Base-by-base conservation (phyloP, 2,113 vertebrate genomes). In the Dissostichus mawsoni region DNA sequence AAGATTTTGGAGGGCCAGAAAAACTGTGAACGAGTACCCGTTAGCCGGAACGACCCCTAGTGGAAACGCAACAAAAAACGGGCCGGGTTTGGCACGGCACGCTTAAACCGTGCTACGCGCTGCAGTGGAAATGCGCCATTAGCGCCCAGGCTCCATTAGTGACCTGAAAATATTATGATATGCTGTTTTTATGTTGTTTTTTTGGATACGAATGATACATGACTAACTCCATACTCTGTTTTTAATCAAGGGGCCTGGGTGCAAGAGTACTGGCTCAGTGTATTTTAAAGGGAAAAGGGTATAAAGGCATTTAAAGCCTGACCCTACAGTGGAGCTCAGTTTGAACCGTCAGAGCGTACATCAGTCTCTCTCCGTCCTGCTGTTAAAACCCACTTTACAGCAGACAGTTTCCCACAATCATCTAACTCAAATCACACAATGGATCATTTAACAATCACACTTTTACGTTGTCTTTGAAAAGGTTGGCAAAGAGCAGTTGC, bases 241-340 rank as follows among this genome's bases (percentile, higher is more conserved):
- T 74, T 65, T 80, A 64, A 87, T 74, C 47, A 52, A 47, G 88
- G 87, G n/a, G 80, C 82, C 85, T 81, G 89, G 89, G 67, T 75
- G 75, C 63, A 11, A 82, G 80, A 84, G 81, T 20, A 1, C 17
- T 29, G 41, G 62, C 84, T 89, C 76, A 11, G 74, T 10, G 74
- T 74, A 51, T 85, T 86, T 95, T 94, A 95, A 95, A 94, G 93
- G 94, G 93, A 94, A 87, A 58, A 72, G 81, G 87, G 79, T 65
- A 3, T 51, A 12, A 77, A 81, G 69, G 78, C 74, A 41, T 10
- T 77, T 4, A 29, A 12, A 73, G 84, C 86, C 84, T 50, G 67
- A 85, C 72, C 82, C 87, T 36, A 44, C 53, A 12, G 74, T 5
- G 68, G 83, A 78, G 79, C 65, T 84, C 80, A 86, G 83, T 56